Conservation (phyloP, 2,888 invertebrate species). For the Cerastis rubricosa region DNA sequence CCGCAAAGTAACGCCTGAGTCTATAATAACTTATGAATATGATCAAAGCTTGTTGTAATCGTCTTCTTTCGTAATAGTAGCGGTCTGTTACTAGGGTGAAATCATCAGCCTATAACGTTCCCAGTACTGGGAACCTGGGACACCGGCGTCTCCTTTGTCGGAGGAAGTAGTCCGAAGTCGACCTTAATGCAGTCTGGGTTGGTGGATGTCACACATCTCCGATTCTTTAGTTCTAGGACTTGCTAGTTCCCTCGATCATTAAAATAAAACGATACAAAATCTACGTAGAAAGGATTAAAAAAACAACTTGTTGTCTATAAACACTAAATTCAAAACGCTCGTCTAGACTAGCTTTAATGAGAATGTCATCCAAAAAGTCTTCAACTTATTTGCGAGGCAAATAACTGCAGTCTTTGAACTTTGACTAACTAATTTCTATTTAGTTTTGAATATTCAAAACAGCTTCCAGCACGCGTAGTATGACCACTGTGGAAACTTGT, state of each 20-base stretch:
- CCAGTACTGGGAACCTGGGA: background rate
- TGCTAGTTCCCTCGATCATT: background rate
- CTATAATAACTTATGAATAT: too few relatives aligned
- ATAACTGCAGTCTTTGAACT: conserved; percentile 33
- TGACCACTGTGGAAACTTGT: too few relatives aligned
- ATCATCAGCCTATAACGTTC: too few relatives aligned
- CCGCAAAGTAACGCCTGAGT: too few relatives aligned
- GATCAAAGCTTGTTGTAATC: too few relatives aligned
- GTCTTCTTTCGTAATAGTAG: too few relatives aligned
- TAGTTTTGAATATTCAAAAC: conserved; percentile 44
- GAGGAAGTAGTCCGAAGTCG: background rate
- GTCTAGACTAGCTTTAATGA: too few relatives aligned
- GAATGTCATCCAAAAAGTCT: background rate
- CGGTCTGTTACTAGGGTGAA: too few relatives aligned
- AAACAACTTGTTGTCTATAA: background rate
- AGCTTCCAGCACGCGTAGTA: too few relatives aligned
- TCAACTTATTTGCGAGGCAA: conserved; percentile 12
- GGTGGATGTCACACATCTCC: background rate
- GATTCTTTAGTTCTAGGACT: background rate
- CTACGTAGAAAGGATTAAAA: too few relatives aligned
- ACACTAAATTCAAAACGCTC: background rate
- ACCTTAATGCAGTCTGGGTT: too few relatives aligned
- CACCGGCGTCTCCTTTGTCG: background rate
- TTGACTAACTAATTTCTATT: conserved; percentile 19
- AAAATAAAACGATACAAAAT: background rate